phyloP scores from a whole-genome alignment of 2,888 invertebrate species.

The Andrena praecox region DNA sequence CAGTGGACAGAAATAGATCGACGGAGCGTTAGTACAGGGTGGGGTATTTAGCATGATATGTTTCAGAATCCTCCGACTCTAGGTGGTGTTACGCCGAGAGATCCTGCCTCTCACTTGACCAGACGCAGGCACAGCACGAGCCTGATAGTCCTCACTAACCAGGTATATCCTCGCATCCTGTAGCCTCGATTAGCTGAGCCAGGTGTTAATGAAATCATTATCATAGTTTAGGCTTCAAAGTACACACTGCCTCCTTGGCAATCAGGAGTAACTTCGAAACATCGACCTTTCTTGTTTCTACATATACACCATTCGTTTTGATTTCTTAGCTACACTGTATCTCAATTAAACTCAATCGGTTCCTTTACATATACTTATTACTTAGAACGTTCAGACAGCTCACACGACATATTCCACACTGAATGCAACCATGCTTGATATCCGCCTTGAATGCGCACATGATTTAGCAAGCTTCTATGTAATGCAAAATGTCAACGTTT shows the following conservation, averaged over 20 bases:
- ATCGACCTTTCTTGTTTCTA: slow-evolving; percentile 18
- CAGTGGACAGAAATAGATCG: slow-evolving; percentile 28
- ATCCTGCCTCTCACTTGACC: slow-evolving; percentile 88
- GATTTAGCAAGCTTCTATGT: slow-evolving; percentile 72
- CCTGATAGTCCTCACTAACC: slow-evolving; percentile 88
- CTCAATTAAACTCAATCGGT: slow-evolving; percentile 34
- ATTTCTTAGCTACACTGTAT: slow-evolving; percentile 31
- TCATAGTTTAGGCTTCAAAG: slow-evolving; percentile 61
- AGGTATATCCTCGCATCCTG: slow-evolving; percentile 85
- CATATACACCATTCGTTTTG: slow-evolving; percentile 1
- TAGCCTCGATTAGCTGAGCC: slow-evolving; percentile 68
- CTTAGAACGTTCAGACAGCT: slow-evolving; percentile 61
- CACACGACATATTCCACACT: slow-evolving; percentile 63
- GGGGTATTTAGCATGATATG: slow-evolving; percentile 83
- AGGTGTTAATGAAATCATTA: slow-evolving; percentile 59
- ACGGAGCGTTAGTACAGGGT: slow-evolving; percentile 72
- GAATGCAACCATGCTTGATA: slow-evolving; percentile 72
- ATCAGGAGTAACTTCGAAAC: slow-evolving; percentile 37
- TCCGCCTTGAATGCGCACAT: slow-evolving; percentile 74
- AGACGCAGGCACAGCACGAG: slow-evolving; percentile 92
- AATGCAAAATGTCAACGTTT: slow-evolving; percentile 66
- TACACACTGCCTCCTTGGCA: slow-evolving; percentile 35
- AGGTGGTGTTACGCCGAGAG: slow-evolving; percentile 83
- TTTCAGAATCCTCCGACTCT: slow-evolving; percentile 87
- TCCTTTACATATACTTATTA: slow-evolving; percentile 51